These are phyloP conservation scores for Agriotes lineatus DNA, from an alignment of 2,888 invertebrate genomes.

Conservation along the genomic window DNA sequence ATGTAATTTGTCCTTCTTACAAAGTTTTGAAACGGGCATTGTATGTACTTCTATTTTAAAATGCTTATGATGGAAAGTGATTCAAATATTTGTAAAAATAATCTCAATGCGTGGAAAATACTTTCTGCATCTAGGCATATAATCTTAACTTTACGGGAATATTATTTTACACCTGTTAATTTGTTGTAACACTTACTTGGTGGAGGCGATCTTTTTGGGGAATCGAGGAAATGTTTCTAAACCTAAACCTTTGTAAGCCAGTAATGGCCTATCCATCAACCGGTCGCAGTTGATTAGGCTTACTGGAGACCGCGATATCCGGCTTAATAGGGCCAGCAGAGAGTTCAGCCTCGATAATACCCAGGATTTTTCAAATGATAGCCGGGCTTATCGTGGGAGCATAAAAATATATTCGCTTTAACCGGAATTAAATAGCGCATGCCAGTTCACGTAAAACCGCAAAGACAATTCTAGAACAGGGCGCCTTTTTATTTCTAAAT, in stretches of 20 bases:
- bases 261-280: slow-evolving; percentile 56
- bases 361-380: slow-evolving; percentile 5
- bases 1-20: too few species aligned
- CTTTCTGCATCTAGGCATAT: too few species aligned
- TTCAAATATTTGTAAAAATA: too few species aligned
- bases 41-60: too few species aligned
- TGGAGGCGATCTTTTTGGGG: background rate
- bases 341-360: slow-evolving; percentile 10
- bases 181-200: slow-evolving; percentile 8
- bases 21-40: too few species aligned
- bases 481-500: slow-evolving; percentile 1
- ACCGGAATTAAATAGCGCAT: background rate
- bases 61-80: too few species aligned
- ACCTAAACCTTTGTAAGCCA: slow-evolving; percentile 30
- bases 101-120: too few species aligned
- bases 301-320: slow-evolving; percentile 38
- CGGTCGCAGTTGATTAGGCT: slow-evolving; percentile 54
- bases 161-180: slow-evolving; percentile 19
- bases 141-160: too few species aligned
- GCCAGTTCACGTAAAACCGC: background rate
- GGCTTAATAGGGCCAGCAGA: slow-evolving; percentile 41
- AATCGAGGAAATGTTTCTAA: slow-evolving; percentile 24
- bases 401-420: slow-evolving; percentile 14
- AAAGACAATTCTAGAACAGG: background rate
- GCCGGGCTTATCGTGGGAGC: background rate